Evolutionary conservation across 2,888 invertebrate genomes (phyloP).

Genomic region (Julus scanicus): DNA sequence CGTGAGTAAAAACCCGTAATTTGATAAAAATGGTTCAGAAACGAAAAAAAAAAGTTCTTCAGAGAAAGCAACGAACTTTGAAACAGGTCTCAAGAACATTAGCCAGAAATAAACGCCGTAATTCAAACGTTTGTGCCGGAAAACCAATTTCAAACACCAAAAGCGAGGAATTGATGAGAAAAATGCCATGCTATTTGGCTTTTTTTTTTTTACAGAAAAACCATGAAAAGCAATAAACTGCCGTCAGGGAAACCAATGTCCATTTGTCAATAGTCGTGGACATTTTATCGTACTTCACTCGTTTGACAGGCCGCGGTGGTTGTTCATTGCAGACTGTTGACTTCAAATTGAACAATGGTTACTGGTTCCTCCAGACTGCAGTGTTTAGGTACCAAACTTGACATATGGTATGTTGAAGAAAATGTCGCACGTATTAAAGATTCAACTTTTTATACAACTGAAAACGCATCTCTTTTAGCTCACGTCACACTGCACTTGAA

Average conservation of each 20-base stretch:
- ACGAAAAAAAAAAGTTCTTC: neutral
- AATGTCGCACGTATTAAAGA: too few relatives aligned
- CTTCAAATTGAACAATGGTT: too few relatives aligned
- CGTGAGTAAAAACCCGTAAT: neutral
- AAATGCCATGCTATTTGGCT: neutral
- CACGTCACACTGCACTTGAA: too few relatives aligned
- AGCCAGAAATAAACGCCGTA: neutral
- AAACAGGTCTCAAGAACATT: neutral
- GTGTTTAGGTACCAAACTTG: neutral
- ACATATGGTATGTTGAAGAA: too few relatives aligned
- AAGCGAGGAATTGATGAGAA: neutral
- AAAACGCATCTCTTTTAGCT: too few relatives aligned
- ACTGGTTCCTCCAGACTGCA: neutral
- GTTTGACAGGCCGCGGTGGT: neutral
- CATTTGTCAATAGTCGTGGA: neutral
- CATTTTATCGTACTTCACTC: neutral
- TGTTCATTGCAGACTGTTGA: neutral
- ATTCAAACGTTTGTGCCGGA: neutral
- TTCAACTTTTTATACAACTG: too few relatives aligned
- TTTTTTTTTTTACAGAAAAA: neutral
- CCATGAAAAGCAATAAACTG: conserved; percentile 28
- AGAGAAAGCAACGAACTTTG: neutral
- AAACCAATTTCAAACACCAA: neutral
- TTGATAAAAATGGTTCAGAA: neutral
- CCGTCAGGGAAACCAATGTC: neutral